Base-by-base conservation (phyloP, 2,888 invertebrate species). In the Ectobius pallidus region DNA sequence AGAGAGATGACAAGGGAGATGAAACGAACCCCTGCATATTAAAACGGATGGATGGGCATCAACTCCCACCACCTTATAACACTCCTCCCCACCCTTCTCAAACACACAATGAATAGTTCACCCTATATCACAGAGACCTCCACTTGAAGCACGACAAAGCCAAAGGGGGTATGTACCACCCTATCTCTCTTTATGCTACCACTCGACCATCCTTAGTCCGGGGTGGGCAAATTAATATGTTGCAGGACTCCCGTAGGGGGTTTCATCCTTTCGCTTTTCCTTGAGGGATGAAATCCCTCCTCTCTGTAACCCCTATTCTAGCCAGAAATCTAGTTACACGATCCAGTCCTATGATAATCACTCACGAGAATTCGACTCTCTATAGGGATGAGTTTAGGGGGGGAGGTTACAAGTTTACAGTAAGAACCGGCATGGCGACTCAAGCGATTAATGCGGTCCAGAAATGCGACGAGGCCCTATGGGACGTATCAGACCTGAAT, bases 221-320 rank as follows among this genome's bases (percentile, higher is more conserved):
- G 65, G 65, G 65, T 65, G 65, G 65, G 65, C 65, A 65, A 65
- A 65, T 65, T 65, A 65, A 65, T 65, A 65, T 65, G 65, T 46
- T 65, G 65, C 25, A 65, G 46, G 65, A 44, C 65, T 18, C 34
- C 39, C 34, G 34, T 20, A 11, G 39, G 39, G 62, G 62, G 39
- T 62, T 62, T 34, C 62, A 62, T 46, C 65, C 46, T 65, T 65
- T 65, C 58, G 18, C 65, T 65, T 46, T n/a, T 65, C 44, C 65
- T 46, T 46, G 65, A 65, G 65, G 65, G 65, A 65, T 42, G 46
- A 65, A 46, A 22, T 14, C 27, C 25, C n/a, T n/a, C n/a, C n/a
- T n/a, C n/a, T n/a, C n/a, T n/a, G n/a, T n/a, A n/a, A n/a, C n/a
- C 65, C 25, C n/a, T 25, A n/a, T 65, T 39, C 65, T 65, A 65